Percentiles rank a stretch among this genome's conserved stretches.
Conservation (phyloP, 1,140 invertebrate genomes). For the Brachionus manjavacas region DNA sequence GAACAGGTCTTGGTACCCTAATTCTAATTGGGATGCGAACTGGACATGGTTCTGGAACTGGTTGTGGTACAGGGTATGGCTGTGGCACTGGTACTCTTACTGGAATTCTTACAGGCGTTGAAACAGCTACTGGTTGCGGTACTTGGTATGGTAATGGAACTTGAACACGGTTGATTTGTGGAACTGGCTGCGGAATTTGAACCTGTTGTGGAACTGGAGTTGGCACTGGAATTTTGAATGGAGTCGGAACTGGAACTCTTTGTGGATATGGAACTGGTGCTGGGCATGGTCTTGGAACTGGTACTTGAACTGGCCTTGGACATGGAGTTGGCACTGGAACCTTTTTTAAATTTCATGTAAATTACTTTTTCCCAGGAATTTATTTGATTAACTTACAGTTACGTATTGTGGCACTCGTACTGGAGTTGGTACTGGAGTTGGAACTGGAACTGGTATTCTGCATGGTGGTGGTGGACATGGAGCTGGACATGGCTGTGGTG, state of each 20-base stretch:
- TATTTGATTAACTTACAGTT: not conserved
- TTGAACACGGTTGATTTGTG: not conserved
- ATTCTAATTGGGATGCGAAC: conserved; percentile 25
- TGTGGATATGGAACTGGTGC: not conserved
- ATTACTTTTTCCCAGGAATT: not conserved
- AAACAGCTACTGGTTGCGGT: not conserved
- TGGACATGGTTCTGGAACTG: not conserved
- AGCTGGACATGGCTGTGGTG: not conserved
- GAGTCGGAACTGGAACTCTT: not conserved
- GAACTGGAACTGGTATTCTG: conserved; percentile 13
- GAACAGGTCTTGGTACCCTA: not conserved
- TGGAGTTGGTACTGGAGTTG: not conserved
- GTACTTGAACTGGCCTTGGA: not conserved
- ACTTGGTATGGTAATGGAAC: not conserved
- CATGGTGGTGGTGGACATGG: not conserved
- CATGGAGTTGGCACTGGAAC: not conserved
- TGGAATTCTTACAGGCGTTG: not conserved
- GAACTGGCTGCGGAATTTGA: not conserved
- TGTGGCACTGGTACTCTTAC: conserved; percentile 34
- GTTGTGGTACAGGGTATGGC: conserved; percentile 3
- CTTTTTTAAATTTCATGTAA: no score
- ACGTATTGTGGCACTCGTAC: not conserved
- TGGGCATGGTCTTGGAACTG: not conserved
- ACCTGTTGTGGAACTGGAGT: not conserved
- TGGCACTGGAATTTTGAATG: not conserved